Evolutionary conservation across 1,140 invertebrate species (phyloP), one percentile per base, ranked within the genome.

Genomic region (Bombus sibiricus): DNA sequence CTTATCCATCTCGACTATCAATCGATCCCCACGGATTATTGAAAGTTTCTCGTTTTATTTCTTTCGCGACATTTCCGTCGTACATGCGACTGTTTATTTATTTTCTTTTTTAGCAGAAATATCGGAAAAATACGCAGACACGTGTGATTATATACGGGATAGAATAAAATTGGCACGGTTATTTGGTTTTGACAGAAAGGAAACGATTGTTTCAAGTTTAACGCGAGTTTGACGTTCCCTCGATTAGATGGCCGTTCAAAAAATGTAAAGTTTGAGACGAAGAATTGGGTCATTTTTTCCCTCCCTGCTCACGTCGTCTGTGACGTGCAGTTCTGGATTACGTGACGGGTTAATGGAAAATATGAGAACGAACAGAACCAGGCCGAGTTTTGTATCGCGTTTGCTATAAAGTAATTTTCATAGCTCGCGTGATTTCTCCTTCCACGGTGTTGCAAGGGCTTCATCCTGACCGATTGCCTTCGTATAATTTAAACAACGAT

Each of bases 311-410:
- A 25, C 32, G 43, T 76, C 53, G 34, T 37, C n/a, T 32, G 41
- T 32, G 13, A n/a, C 18, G n/a, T 62, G n/a, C 32, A n/a, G 3
- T 15, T 6, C 39, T 10, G 43, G 32, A 53, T 80, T n/a, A 62
- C 78, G 78, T 69, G 78, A 69, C 78, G 5, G 39, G 80, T 28
- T 59, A 57, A 41, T 41, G 37, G 80, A 81, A 73, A 81, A 81
- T n/a, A n/a, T 41, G 34, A 78, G n/a, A 64, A 78, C 32, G 69
- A 71, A 32, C 13, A 3, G 41, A 73, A 76, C 75, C 57, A 77
- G 75, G 75, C 75, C 75, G 41, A 22, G n/a, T 41, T 32, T 37
- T 53, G 78, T 32, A 37, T 80, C 39, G 77, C 47, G 22, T 13
- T 15, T 22, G 12, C 41, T 53, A 47, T 69, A 12, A 62, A 73